Evolutionary conservation across 64 coral and sea anemone genomes (phyloP).

Genomic region (Anthopleura sola): DNA sequence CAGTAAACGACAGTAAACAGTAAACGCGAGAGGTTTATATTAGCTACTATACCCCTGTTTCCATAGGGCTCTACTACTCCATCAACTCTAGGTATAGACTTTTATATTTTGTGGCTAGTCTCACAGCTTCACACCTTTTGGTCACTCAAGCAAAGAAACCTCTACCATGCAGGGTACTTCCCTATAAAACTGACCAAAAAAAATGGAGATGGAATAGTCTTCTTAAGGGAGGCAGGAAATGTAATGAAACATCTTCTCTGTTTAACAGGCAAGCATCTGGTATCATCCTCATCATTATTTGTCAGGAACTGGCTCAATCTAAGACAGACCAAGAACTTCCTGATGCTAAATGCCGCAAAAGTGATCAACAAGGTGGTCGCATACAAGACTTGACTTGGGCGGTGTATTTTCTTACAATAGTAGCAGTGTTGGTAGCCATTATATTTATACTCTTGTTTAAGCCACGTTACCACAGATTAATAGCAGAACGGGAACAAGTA

Average conservation of each 20-base stretch:
- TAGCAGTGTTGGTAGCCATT: conserved; percentile 42
- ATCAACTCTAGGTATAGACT: too few relatives aligned
- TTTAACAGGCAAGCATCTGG: conserved; percentile 36
- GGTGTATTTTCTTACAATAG: conserved; percentile 43
- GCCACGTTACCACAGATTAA: conserved; percentile 43
- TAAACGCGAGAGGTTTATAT: too few relatives aligned
- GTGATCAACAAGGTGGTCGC: conserved; percentile 6
- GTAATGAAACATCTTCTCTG: neutral
- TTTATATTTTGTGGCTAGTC: too few relatives aligned
- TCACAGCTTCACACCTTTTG: too few relatives aligned
- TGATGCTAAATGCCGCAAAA: conserved; percentile 11
- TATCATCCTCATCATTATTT: conserved; percentile 44
- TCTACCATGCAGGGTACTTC: too few relatives aligned
- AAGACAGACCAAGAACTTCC: conserved; percentile 8
- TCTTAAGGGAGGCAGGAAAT: neutral
- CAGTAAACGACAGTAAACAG: too few relatives aligned
- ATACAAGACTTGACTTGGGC: conserved; percentile 46
- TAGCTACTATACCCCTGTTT: too few relatives aligned
- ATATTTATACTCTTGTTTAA: conserved; percentile 46
- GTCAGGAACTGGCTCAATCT: conserved; percentile 26
- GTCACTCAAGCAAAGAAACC: too few relatives aligned
- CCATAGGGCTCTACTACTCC: too few relatives aligned
- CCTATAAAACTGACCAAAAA: neutral
- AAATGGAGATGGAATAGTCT: neutral
- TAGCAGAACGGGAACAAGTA: conserved; percentile 26